phyloP scores from a whole-genome alignment of 1,140 invertebrate species.

The Dinoponera quadriceps region DNA sequence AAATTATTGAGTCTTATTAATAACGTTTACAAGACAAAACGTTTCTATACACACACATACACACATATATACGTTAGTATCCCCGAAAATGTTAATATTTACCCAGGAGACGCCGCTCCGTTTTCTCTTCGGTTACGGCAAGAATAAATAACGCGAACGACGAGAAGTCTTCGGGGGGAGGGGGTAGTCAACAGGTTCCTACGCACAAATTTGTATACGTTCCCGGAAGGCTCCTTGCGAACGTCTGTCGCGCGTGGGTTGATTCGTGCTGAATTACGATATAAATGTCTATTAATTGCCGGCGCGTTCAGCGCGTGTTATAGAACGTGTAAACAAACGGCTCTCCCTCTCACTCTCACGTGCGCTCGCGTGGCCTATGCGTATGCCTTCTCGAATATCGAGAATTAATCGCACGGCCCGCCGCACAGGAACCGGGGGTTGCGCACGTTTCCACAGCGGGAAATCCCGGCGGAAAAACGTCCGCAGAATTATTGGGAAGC shows the following conservation, averaged over 20 bases:
- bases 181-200: slow-evolving; percentile 7
- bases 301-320: neutral
- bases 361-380: neutral
- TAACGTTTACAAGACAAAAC: no score
- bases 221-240: neutral
- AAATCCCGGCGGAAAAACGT: slow-evolving; percentile 4
- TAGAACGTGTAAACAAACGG: slow-evolving; percentile 49
- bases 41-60: no score
- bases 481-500: neutral
- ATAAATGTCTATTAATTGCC: slow-evolving; percentile 46
- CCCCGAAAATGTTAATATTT: no score
- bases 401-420: slow-evolving; percentile 22
- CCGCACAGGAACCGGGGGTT: no score
- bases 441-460: no score
- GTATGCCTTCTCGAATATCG: slow-evolving; percentile 1
- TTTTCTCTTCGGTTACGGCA: no score
- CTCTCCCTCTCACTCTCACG: neutral
- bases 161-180: no score
- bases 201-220: neutral
- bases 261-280: slow-evolving; percentile 12
- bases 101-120: no score
- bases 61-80: no score
- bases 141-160: no score
- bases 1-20: no score
- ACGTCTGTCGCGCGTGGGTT: slow-evolving; percentile 7